Percentiles rank a stretch among this genome's conserved stretches.
phyloP scores from a whole-genome alignment of 2,113 vertebrate genomes.

The Tenebrosternarchus preto region DNA sequence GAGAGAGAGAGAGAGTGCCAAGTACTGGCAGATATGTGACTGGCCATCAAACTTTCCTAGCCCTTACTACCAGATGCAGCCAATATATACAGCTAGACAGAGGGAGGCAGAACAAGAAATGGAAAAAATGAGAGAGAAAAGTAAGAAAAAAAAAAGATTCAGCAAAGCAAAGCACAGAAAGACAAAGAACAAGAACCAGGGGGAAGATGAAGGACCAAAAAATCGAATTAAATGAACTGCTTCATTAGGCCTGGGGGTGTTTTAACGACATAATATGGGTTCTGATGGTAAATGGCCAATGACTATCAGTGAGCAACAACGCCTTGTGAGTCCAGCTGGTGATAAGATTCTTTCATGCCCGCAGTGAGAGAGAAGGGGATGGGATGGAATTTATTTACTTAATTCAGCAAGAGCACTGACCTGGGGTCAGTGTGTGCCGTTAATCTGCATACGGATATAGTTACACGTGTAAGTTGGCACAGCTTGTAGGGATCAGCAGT shows the following conservation, averaged over 20 bases:
- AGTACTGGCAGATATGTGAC: slow-evolving; percentile 40
- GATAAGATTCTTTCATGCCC: background rate
- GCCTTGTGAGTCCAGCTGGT: background rate
- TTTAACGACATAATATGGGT: slow-evolving; percentile 15
- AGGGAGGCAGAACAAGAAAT: background rate
- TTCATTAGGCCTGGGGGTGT: background rate
- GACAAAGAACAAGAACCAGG: background rate
- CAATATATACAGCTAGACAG: background rate
- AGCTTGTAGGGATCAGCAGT: too few species aligned
- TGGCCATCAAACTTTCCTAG: slow-evolving; percentile 4
- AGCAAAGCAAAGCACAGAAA: background rate
- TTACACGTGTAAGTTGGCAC: too few species aligned
- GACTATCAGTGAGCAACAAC: slow-evolving; percentile 21
- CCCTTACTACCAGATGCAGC: slow-evolving; percentile 4
- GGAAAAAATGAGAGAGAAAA: slow-evolving; percentile 11
- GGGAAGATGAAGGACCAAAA: background rate
- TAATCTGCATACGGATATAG: too few species aligned
- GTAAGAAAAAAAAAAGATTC: background rate
- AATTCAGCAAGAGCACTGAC: background rate
- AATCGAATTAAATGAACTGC: slow-evolving; percentile 20
- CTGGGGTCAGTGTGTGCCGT: too few species aligned
- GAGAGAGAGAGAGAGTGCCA: background rate
- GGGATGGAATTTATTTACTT: background rate
- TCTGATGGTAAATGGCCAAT: slow-evolving; percentile 15
- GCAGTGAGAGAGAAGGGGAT: background rate